Conservation (phyloP, 2,888 invertebrate species). For the Drosophila paramelanica region DNA sequence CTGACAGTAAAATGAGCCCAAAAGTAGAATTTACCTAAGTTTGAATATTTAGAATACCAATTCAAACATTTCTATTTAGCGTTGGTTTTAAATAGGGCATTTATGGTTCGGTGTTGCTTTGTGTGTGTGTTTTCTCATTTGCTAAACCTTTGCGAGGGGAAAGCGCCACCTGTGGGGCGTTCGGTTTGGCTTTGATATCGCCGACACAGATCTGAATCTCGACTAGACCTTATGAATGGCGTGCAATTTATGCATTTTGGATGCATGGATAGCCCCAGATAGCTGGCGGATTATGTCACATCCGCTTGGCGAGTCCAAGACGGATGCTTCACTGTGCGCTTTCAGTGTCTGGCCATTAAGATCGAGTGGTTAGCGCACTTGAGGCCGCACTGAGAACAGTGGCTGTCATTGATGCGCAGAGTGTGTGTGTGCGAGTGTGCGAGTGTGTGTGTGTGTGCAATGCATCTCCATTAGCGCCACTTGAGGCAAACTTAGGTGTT, state of each 20-base stretch:
- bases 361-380: conserved; percentile 39
- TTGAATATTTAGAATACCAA: no score
- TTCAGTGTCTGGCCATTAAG: conserved; percentile 62
- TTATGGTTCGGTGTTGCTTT: conserved; percentile 11
- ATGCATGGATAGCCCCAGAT: conserved; percentile 15
- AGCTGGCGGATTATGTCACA: conserved; percentile 71
- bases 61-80: no score
- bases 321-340: conserved; percentile 34
- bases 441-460: conserved; percentile 21
- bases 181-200: conserved; percentile 66
- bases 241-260: conserved; percentile 67
- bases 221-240: conserved; percentile 62
- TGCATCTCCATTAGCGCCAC: conserved; percentile 64
- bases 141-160: conserved; percentile 14
- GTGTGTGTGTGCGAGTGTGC: conserved; percentile 27
- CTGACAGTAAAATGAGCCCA: no score
- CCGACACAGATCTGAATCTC: conserved; percentile 69
- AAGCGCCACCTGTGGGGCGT: conserved; percentile 75
- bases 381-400: conserved; percentile 4
- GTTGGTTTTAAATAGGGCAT: conserved; percentile 20
- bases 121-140: neutral
- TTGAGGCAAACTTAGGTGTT: conserved; percentile 35
- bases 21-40: no score
- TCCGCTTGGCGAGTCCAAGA: conserved; percentile 57
- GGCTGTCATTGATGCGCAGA: conserved; percentile 29